Conservation (phyloP, 2,888 invertebrate genomes). For the Lingula anatina region DNA sequence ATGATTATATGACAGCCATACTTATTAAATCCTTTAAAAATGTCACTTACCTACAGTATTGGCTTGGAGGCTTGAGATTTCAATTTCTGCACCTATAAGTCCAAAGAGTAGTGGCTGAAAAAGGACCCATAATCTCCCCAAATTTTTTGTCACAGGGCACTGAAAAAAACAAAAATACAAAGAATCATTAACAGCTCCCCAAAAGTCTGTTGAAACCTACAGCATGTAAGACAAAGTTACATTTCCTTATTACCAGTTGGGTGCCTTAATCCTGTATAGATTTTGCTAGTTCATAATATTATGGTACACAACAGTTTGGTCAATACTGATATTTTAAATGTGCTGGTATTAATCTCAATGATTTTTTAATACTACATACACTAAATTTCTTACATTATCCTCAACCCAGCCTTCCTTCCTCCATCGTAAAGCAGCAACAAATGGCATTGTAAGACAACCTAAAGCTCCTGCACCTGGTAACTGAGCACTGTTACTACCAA, state of each 20-base stretch:
- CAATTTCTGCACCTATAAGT: conserved; percentile 85
- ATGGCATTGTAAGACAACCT: conserved; percentile 56
- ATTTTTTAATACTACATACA: background rate
- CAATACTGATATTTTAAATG: no score
- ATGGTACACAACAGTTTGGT: no score
- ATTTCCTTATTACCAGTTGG: no score
- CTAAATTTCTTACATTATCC: conserved; percentile 10
- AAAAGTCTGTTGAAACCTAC: background rate
- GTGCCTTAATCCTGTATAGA: no score
- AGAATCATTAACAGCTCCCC: no score
- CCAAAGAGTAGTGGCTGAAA: conserved; percentile 93
- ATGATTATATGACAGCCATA: no score
- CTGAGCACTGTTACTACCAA: conserved; percentile 78
- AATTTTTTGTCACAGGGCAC: conserved; percentile 68
- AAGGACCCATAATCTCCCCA: conserved; percentile 91
- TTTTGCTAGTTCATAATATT: no score
- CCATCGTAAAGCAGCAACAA: conserved; percentile 52
- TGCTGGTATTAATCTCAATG: background rate
- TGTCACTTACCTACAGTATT: conserved; percentile 55
- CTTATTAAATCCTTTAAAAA: no score
- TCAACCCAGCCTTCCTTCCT: conserved; percentile 29
- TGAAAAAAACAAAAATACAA: conserved; percentile 13
- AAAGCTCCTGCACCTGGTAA: conserved; percentile 66
- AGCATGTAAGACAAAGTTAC: no score
- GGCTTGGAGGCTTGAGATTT: conserved; percentile 56